Percentiles rank a stretch among this genome's conserved stretches.
Evolutionary conservation across 2,113 vertebrate genomes (phyloP).

Genomic region (Tautogolabrus adspersus): DNA sequence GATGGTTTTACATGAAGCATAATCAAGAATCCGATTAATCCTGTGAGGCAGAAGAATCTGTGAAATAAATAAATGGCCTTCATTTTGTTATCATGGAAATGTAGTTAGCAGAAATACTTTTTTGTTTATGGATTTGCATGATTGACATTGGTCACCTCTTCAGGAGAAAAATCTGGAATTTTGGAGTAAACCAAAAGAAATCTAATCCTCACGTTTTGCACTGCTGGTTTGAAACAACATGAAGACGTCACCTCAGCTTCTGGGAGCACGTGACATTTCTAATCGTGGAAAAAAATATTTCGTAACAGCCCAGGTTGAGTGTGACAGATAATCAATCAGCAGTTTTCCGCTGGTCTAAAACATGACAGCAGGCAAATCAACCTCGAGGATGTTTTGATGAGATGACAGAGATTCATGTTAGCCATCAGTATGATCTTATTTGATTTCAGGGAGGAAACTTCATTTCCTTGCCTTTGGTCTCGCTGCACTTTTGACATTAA

Average conservation of each 20-base stretch:
- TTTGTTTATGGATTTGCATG: neutral
- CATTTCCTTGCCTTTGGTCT: neutral
- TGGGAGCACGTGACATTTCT: neutral
- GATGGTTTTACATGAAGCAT: too few species aligned
- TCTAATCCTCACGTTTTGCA: neutral
- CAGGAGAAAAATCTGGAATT: too few species aligned
- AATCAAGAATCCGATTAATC: too few species aligned
- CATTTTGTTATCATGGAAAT: too few species aligned
- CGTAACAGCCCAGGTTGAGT: neutral
- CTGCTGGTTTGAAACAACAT: too few species aligned
- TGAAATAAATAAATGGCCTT: too few species aligned
- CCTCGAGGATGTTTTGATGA: neutral
- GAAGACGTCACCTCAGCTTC: neutral
- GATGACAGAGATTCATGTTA: neutral
- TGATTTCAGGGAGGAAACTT: neutral
- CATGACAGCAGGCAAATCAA: neutral
- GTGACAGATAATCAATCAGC: too few species aligned
- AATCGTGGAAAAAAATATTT: neutral
- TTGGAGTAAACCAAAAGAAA: too few species aligned
- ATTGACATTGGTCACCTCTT: too few species aligned
- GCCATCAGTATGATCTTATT: neutral
- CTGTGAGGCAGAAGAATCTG: too few species aligned
- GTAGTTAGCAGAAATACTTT: too few species aligned
- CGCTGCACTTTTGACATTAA: neutral
- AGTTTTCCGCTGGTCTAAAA: too few species aligned